Conservation (phyloP, 2,113 vertebrate species). For the Donacobius atricapilla region DNA sequence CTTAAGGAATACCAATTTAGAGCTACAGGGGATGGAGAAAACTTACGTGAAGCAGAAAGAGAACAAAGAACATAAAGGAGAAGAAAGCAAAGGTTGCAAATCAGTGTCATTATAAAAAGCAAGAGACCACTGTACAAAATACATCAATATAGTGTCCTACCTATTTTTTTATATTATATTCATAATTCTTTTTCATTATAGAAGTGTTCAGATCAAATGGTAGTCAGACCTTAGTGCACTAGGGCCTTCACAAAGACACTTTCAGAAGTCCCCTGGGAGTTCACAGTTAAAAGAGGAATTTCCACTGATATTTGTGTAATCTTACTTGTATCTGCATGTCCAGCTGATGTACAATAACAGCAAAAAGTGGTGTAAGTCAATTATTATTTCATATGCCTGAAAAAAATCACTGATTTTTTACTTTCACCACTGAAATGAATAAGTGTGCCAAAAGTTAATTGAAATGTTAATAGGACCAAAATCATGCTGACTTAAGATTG, state of each 20-base stretch:
- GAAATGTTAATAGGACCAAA: not conserved
- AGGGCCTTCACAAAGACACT: not conserved
- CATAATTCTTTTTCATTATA: not conserved
- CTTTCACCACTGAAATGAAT: not conserved
- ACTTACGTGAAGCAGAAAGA: not conserved
- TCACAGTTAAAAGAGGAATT: not conserved
- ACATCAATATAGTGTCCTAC: not conserved
- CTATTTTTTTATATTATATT: not conserved
- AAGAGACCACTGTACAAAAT: not conserved
- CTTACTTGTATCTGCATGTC: not conserved
- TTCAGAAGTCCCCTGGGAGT: not conserved
- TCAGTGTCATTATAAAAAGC: not conserved
- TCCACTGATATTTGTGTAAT: not conserved
- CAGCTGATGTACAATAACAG: not conserved
- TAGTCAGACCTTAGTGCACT: not conserved
- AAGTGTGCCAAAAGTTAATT: not conserved
- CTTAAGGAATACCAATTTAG: not conserved
- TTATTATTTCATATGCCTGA: not conserved
- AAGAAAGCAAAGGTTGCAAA: not conserved
- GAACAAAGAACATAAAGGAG: not conserved
- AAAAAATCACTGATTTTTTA: not conserved
- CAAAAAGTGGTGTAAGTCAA: not conserved
- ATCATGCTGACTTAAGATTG: not conserved
- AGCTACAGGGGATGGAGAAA: not conserved
- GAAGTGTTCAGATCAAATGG: not conserved